Conservation (phyloP, 2,888 invertebrate species). For the Cephus rjabovi region DNA sequence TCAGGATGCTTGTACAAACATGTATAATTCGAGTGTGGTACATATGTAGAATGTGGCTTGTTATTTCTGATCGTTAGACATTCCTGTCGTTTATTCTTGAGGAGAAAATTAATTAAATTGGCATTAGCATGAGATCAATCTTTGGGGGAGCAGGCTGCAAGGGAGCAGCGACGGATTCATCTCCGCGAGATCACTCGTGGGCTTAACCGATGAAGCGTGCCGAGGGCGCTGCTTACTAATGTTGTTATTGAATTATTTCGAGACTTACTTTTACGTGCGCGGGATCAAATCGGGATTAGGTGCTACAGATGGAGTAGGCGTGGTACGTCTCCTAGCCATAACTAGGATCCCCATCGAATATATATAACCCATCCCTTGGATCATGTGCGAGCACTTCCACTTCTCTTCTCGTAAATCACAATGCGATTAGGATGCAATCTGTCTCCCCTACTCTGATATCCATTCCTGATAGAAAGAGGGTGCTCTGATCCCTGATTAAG, state of each 20-base stretch:
- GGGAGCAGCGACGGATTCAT: constrained; percentile 36
- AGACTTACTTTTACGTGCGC: constrained; percentile 52
- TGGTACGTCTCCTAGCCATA: constrained; percentile 28
- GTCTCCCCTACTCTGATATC: neutral
- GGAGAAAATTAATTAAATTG: constrained; percentile 48
- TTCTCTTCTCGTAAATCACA: constrained; percentile 24
- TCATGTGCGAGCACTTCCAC: constrained; percentile 23
- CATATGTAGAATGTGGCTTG: neutral
- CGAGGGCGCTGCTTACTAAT: constrained; percentile 43
- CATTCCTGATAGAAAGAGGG: neutral
- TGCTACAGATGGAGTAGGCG: constrained; percentile 53
- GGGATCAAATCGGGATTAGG: constrained; percentile 49
- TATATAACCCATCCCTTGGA: constrained; percentile 19
- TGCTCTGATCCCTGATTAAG: neutral
- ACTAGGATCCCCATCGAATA: constrained; percentile 17
- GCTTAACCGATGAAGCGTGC: constrained; percentile 20
- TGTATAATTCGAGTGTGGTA: no score
- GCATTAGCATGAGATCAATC: constrained; percentile 53
- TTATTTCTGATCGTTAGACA: neutral
- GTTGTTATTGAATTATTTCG: constrained; percentile 59
- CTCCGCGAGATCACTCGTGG: constrained; percentile 24
- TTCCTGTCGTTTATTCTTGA: constrained; percentile 21
- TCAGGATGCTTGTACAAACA: no score
- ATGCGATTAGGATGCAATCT: constrained; percentile 23
- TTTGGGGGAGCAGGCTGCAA: constrained; percentile 33